These are phyloP conservation scores for Drosophila koepferae DNA, from an alignment of 2,888 invertebrate genomes.

Conservation along the genomic window DNA sequence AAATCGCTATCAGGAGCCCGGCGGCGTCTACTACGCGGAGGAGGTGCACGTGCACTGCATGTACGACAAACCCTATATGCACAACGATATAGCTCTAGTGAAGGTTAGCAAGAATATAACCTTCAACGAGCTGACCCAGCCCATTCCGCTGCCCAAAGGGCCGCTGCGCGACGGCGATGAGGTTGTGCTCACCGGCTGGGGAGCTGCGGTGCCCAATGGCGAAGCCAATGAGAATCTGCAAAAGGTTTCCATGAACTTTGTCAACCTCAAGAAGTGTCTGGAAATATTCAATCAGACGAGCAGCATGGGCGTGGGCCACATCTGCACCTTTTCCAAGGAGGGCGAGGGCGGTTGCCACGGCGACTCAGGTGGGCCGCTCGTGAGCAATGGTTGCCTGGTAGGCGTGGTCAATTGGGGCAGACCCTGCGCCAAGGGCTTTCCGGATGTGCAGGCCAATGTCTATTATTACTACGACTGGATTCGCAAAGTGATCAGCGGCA, in stretches of 20 bases:
- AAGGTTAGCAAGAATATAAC: constrained; percentile 86
- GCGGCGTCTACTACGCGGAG: constrained; percentile 44
- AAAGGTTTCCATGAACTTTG: constrained; percentile 86
- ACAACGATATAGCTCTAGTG: constrained; percentile 89
- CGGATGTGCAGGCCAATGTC: constrained; percentile 80
- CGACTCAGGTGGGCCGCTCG: constrained; percentile 77
- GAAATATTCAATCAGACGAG: constrained; percentile 85
- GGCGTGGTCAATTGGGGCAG: constrained; percentile 80
- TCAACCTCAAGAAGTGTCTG: constrained; percentile 86
- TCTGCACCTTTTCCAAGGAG: constrained; percentile 86
- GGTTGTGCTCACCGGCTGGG: constrained; percentile 88
- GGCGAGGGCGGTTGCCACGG: constrained; percentile 86
- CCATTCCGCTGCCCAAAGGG: constrained; percentile 85
- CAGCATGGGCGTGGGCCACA: constrained; percentile 86
- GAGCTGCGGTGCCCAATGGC: constrained; percentile 85
- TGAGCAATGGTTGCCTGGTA: constrained; percentile 60
- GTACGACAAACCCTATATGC: constrained; percentile 65
- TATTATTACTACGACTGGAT: constrained; percentile 78
- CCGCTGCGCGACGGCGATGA: constrained; percentile 84
- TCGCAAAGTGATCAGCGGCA: constrained; percentile 57
- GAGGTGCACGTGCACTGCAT: constrained; percentile 62
- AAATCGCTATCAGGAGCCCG: constrained; percentile 56
- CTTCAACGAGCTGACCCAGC: constrained; percentile 86
- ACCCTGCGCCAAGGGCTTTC: constrained; percentile 75
- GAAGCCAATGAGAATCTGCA: constrained; percentile 86